These are phyloP conservation scores for Oryzias woworae DNA, from an alignment of 2,113 vertebrate species.

Conservation along the genomic window DNA sequence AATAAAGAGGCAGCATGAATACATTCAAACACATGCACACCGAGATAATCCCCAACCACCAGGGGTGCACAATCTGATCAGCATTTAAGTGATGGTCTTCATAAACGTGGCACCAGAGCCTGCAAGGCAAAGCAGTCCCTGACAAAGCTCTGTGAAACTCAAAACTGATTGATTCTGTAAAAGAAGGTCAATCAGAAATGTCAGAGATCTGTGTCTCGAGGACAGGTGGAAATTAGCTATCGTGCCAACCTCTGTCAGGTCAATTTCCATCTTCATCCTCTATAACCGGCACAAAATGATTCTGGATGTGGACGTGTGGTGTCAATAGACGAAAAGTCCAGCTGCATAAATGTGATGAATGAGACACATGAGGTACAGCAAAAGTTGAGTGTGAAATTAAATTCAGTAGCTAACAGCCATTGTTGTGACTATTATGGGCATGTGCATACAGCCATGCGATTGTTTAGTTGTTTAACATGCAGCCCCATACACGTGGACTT, in stretches of 20 bases:
- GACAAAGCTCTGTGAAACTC: neutral
- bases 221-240: neutral
- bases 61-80: conserved; percentile 55
- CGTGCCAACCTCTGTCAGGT: neutral
- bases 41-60: conserved; percentile 30
- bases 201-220: neutral
- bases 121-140: conserved; percentile 8
- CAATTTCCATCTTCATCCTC: neutral
- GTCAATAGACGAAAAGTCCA: conserved; percentile 20
- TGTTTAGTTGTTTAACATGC: conserved; percentile 10
- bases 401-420: conserved; percentile 8
- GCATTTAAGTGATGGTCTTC: conserved; percentile 61
- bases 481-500: conserved; percentile 9
- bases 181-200: neutral
- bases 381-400: conserved; percentile 1
- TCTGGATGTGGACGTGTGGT: conserved; percentile 8
- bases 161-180: conserved; percentile 13
- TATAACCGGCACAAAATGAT: neutral
- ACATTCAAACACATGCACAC: conserved; percentile 37
- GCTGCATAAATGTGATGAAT: conserved; percentile 33
- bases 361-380: neutral
- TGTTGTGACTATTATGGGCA: conserved; percentile 6
- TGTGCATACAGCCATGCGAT: conserved; percentile 6
- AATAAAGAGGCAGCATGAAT: conserved; percentile 38
- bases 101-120: conserved; percentile 36